Evolutionary conservation across 2,797 vertebrate genomes (phyloP).

Genomic region (Anguilla anguilla): DNA sequence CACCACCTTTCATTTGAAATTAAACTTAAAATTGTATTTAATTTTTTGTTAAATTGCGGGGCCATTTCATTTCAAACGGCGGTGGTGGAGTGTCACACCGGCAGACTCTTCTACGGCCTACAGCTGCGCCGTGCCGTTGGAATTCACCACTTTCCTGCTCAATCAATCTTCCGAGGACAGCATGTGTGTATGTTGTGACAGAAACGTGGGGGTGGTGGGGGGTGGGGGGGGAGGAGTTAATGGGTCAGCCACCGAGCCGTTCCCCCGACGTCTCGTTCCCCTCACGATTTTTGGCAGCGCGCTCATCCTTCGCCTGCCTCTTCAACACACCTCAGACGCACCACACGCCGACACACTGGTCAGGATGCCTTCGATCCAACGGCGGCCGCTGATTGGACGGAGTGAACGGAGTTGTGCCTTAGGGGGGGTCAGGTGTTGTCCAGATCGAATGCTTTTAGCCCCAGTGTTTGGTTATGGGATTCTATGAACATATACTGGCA

Average conservation of each 20-base stretch:
- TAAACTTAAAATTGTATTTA: not conserved
- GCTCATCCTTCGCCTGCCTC: constrained; percentile 52
- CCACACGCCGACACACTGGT: not conserved
- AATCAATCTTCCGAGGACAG: not conserved
- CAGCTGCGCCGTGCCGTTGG: not conserved
- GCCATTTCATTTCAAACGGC: not conserved
- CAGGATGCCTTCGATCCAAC: not conserved
- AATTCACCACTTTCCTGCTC: not conserved
- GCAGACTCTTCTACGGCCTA: not conserved
- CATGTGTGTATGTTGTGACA: not conserved
- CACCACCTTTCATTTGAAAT: constrained; percentile 23
- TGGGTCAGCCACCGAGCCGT: not conserved
- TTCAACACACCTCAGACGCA: constrained; percentile 63
- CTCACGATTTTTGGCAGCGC: constrained; percentile 36
- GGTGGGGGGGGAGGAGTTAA: not conserved
- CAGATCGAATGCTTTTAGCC: not conserved
- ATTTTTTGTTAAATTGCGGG: not conserved
- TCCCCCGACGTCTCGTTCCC: constrained; percentile 27
- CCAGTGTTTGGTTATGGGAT: not conserved
- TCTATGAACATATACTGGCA: not conserved
- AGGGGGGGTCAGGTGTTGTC: constrained; percentile 2
- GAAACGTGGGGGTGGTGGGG: not conserved
- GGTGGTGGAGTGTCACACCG: not conserved
- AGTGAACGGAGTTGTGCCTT: not conserved
- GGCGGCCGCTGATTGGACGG: not conserved